These are phyloP conservation scores for Astyanax mexicanus DNA, from an alignment of 2,797 vertebrate genomes.

Conservation along the genomic window DNA sequence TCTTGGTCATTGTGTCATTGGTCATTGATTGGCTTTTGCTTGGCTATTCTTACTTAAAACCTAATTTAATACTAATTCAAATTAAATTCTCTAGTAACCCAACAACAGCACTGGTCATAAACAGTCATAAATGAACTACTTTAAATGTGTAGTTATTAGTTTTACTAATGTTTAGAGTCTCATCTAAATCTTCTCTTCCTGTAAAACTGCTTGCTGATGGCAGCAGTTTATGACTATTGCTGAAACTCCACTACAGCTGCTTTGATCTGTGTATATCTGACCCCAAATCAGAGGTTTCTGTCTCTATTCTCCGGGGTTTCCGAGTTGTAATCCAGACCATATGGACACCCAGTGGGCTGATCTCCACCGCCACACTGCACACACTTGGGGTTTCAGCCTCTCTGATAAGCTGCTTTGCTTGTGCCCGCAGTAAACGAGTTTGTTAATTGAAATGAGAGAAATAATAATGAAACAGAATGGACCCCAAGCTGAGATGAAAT, in stretches of 20 bases:
- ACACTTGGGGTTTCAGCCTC: conserved; percentile 15
- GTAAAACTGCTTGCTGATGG: neutral
- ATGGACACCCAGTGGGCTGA: conserved; percentile 1
- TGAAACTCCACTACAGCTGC: neutral
- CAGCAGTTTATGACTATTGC: no score
- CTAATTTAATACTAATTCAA: no score
- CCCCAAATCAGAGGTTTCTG: neutral
- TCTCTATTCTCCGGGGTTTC: neutral
- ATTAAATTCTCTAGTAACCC: neutral
- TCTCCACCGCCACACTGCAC: conserved; percentile 3
- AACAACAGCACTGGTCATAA: no score
- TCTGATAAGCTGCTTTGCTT: conserved; percentile 17
- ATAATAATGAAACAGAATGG: neutral
- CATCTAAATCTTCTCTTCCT: neutral
- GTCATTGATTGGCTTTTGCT: neutral
- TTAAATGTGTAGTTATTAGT: neutral
- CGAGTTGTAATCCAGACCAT: conserved; percentile 25
- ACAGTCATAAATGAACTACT: neutral
- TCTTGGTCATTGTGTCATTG: neutral
- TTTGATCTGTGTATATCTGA: neutral
- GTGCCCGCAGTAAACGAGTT: neutral
- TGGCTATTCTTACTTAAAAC: conserved; percentile 13
- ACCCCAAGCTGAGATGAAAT: neutral
- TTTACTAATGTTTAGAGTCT: neutral
- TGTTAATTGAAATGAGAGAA: conserved; percentile 29